A percentile compares a stretch with the other conserved stretches of the same genome.
phyloP scores from a whole-genome alignment of 1,140 invertebrate genomes.

The Phenacoccus solenopsis region DNA sequence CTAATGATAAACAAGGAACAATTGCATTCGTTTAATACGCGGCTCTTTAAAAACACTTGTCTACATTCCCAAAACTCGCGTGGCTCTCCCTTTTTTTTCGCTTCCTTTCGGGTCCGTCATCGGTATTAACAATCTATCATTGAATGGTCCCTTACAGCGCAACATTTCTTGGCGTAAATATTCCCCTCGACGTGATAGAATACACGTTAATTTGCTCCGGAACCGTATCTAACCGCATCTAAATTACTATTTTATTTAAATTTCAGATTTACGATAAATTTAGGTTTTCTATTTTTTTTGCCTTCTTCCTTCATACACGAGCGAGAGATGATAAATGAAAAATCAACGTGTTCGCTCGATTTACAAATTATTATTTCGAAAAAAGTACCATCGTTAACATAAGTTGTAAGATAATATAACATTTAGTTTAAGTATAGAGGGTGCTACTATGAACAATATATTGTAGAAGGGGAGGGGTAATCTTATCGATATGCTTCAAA shows the following conservation, averaged over 20 bases:
- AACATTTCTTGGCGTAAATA: neutral
- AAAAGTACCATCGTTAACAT: too few relatives aligned
- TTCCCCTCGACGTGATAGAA: neutral
- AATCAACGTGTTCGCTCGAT: neutral
- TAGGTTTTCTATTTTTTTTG: neutral
- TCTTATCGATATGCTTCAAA: too few relatives aligned
- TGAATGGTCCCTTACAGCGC: neutral
- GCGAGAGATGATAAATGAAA: neutral
- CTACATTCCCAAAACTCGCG: neutral
- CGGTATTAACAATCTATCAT: neutral
- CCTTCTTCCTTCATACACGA: too few relatives aligned
- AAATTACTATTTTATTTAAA: neutral
- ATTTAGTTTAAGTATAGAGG: too few relatives aligned
- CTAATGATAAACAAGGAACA: slow-evolving; percentile 2
- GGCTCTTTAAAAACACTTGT: neutral
- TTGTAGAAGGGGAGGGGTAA: too few relatives aligned
- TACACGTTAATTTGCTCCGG: neutral
- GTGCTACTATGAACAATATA: too few relatives aligned
- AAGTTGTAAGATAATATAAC: too few relatives aligned
- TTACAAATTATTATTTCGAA: too few relatives aligned
- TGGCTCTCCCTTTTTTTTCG: neutral
- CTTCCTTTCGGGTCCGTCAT: neutral
- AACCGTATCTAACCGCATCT: slow-evolving; percentile 1
- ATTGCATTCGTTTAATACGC: neutral
- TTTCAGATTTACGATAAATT: neutral